Evolutionary conservation across 2,113 vertebrate genomes (phyloP), one percentile per base, ranked within the genome.

Genomic region (Malurus alboscapulatus): DNA sequence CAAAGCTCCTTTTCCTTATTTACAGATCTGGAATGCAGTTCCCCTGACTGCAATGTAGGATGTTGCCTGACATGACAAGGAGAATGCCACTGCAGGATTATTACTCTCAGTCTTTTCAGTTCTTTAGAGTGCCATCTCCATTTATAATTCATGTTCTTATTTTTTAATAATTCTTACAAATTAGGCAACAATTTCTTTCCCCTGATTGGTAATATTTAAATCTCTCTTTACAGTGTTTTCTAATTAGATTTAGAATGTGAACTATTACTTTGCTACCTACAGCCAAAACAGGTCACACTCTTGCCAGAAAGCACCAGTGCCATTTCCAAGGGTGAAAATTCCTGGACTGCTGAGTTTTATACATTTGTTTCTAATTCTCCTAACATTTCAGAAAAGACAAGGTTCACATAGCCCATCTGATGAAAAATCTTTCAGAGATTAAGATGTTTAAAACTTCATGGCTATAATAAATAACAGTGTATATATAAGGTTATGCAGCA

Each of bases 281-380:
- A 87, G 32, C n/a, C 40, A 81, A 17, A 62, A 26, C 15, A 61
- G n/a, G 25, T 19, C 79, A 32, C 2, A 5, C 18, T 55, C 48
- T 38, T 44, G 62, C 36, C 83, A 95, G 63, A 57, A 82, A 79
- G 26, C 29, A 3, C n/a, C 63, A 6, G 1, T 61, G 45, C 58
- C 53, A 18, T 61, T 93, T 93, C 72, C 88, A 73, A 66, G 59
- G 86, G 38, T 74, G 72, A 83, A 77, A 92, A 90, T 73, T 88
- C 83, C 55, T 86, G 44, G 38, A 34, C 77, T 88, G 90, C 58
- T 66, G 47, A 73, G 63, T 38, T 47, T 65, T 0, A 0, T 57
- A 50, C 72, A 77, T 93, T 93, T 93, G 87, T 95, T 96, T 93
- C 84, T 84, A 54, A 84, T 93, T 95, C n/a, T 86, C 47, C 50